Evolutionary conservation across 2,113 vertebrate species (phyloP).

Genomic region (Calyptommatus sinebrachiatus): DNA sequence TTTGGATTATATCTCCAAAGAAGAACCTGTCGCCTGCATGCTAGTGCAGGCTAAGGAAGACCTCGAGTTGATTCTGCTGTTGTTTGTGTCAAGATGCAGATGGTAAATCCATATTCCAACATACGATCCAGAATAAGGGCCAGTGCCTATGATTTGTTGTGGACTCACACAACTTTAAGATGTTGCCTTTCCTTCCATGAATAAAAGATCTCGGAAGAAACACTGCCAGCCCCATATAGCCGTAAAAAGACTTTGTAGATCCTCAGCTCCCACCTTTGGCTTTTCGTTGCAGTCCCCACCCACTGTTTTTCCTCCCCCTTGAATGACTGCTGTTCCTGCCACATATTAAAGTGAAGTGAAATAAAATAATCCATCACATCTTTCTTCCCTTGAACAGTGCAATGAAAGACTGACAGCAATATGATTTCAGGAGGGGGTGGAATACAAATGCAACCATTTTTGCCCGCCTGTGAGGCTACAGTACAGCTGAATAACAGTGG

Average conservation of each 20-base stretch:
- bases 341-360: background rate
- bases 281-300: slow-evolving; percentile 1
- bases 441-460: slow-evolving; percentile 21
- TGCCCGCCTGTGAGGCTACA: slow-evolving; percentile 3
- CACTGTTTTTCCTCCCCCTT: slow-evolving; percentile 20
- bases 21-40: too few relatives aligned
- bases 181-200: background rate
- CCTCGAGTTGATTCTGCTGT: too few relatives aligned
- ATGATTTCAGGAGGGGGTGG: background rate
- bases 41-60: too few relatives aligned
- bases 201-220: background rate
- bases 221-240: background rate
- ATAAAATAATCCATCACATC: background rate
- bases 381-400: background rate
- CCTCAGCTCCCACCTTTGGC: background rate
- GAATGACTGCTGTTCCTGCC: background rate
- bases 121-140: too few relatives aligned
- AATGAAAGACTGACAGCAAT: background rate
- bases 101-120: too few relatives aligned
- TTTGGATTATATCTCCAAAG: too few relatives aligned
- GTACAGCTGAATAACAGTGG: background rate
- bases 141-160: background rate
- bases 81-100: too few relatives aligned
- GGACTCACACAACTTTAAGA: background rate
- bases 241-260: background rate